Conservation (phyloP, 2,888 invertebrate genomes). For the Calameuta pallipes region DNA sequence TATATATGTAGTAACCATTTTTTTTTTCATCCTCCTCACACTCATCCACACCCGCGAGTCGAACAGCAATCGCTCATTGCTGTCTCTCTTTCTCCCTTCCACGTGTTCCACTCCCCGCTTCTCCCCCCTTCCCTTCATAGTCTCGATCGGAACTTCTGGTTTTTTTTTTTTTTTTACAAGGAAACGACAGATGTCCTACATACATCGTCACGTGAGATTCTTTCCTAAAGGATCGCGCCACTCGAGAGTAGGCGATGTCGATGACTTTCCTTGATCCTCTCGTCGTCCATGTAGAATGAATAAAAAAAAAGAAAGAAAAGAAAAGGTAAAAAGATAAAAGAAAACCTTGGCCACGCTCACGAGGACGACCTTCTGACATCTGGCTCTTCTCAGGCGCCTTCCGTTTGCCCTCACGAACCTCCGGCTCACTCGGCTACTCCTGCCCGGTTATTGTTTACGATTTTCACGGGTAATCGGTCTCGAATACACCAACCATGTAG, state of each 20-base stretch:
- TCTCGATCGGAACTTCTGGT: background rate
- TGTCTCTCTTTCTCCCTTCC: background rate
- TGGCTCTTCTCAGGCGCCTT: constrained; percentile 29
- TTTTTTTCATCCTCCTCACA: background rate
- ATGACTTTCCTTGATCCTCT: background rate
- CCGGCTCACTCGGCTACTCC: constrained; percentile 9
- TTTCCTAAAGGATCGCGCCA: background rate
- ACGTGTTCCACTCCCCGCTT: background rate
- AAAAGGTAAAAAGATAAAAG: background rate
- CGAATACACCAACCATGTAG: constrained; percentile 54
- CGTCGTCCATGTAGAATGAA: background rate
- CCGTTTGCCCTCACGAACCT: constrained; percentile 18
- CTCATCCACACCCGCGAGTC: background rate
- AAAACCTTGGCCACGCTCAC: background rate
- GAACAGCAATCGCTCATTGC: background rate
- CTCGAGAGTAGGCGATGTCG: background rate
- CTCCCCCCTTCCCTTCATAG: background rate
- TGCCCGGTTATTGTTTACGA: constrained; percentile 55
- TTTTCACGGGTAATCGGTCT: constrained; percentile 64
- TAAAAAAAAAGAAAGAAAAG: background rate
- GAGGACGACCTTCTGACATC: constrained; percentile 31
- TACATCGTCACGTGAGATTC: background rate
- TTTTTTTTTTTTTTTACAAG: background rate
- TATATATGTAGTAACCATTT: background rate
- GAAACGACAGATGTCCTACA: background rate